These are phyloP conservation scores for Ophion obscuratus DNA, from an alignment of 2,888 invertebrate species.

Conservation along the genomic window DNA sequence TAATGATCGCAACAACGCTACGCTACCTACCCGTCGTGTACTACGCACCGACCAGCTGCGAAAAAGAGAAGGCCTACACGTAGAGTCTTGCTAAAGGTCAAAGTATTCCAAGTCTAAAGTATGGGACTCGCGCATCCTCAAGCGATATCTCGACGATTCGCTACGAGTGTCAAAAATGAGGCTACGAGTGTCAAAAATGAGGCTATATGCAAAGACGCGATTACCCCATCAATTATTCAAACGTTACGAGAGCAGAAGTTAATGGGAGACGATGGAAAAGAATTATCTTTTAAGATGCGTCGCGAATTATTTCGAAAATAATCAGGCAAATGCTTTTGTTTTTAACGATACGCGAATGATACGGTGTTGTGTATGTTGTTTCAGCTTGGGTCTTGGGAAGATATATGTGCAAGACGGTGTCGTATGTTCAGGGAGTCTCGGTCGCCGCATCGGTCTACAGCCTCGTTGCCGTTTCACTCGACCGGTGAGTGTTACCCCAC, in stretches of 20 bases:
- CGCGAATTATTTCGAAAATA: not conserved
- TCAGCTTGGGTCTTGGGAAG: conserved; percentile 97
- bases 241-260: no score
- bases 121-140: not conserved
- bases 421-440: conserved; percentile 97
- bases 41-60: not conserved
- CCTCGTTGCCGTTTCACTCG: conserved; percentile 96
- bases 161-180: not conserved
- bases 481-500: conserved; percentile 88
- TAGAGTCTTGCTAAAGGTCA: not conserved
- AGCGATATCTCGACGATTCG: not conserved
- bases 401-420: conserved; percentile 98
- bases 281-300: no score
- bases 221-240: no score
- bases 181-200: not conserved
- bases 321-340: not conserved
- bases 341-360: conserved; percentile 9
- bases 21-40: not conserved
- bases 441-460: conserved; percentile 98
- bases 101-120: not conserved
- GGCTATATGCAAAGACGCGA: not conserved
- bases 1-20: not conserved
- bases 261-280: no score
- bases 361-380: conserved; percentile 81
- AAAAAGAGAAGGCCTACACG: not conserved